These are phyloP conservation scores for Gulo gulo DNA, from an alignment of 2,113 vertebrate genomes.

Conservation along the genomic window DNA sequence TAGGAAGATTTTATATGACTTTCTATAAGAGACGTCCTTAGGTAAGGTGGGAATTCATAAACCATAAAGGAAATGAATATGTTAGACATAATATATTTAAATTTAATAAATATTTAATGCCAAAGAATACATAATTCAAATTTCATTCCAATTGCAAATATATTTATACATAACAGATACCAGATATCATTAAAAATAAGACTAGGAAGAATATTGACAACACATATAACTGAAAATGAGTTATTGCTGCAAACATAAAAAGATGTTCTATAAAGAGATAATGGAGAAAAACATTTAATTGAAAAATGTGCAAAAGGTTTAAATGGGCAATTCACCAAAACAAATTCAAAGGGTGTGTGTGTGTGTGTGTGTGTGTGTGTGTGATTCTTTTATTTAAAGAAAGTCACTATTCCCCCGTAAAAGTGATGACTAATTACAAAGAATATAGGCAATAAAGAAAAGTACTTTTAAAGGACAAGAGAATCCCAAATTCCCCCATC, in stretches of 20 bases:
- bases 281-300: background rate
- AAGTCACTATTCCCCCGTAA: background rate
- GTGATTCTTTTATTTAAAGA: background rate
- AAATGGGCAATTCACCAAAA: background rate
- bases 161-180: background rate
- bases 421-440: background rate
- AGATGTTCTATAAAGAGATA: background rate
- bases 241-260: background rate
- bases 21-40: background rate
- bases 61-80: background rate
- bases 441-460: background rate
- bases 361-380: background rate
- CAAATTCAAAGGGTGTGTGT: background rate
- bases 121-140: background rate
- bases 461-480: background rate
- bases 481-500: background rate
- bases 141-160: background rate
- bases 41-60: background rate
- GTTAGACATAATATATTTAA: background rate
- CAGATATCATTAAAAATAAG: background rate
- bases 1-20: background rate
- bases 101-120: conserved; percentile 1
- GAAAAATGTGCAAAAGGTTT: background rate
- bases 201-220: background rate
- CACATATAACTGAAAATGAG: background rate